Base-by-base conservation (phyloP, 2,797 vertebrate species). In the Falco berigora region DNA sequence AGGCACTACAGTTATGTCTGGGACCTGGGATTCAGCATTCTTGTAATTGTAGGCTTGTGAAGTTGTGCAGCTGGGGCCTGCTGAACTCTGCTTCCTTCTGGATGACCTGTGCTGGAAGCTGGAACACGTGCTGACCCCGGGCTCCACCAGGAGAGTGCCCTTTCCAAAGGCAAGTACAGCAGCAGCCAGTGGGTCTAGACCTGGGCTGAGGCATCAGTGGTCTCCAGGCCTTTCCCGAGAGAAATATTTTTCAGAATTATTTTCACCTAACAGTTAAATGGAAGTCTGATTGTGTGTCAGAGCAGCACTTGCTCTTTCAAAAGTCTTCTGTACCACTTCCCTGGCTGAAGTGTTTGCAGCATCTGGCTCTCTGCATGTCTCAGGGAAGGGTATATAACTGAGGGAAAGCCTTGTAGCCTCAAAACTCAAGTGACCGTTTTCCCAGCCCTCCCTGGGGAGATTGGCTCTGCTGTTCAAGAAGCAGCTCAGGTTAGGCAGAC, bases 91-190 rank as follows among this genome's bases (percentile, higher is more conserved):
- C 55, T 99, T 99, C 96, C 98, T 99, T 93, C 97, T 99, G 97
- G 99, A 99, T 88, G 99, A 99, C 90, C 98, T 99, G 97, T 98
- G 98, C 93, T 98, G 98, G 61, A 99, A 99, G 94, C 83, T 99
- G 93, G 99, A 99, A 94, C 98, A 98, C 78, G 97, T 98, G 73
- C 98, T 99, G 61, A 95, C 96, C 9, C 97, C 98, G 1, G 71
- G 97, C 49, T 95, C 98, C 73, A 93, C 98, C 49, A 99, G 98
- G 95, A 99, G 98, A 97, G 61, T 96, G 17, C 98, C 98, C 17
- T 99, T 99, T 96, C 75, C 98, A 68, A 99, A 99, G 99, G 99
- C 99, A 97, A 71, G 97, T 95, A 32, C 52, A 73, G 69, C 74
- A 86, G 66, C 67, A 87, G 78, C 44, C 18, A 1, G 6, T 24